Base-by-base conservation (phyloP, 2,113 vertebrate genomes). In the Eulemur macaco region DNA sequence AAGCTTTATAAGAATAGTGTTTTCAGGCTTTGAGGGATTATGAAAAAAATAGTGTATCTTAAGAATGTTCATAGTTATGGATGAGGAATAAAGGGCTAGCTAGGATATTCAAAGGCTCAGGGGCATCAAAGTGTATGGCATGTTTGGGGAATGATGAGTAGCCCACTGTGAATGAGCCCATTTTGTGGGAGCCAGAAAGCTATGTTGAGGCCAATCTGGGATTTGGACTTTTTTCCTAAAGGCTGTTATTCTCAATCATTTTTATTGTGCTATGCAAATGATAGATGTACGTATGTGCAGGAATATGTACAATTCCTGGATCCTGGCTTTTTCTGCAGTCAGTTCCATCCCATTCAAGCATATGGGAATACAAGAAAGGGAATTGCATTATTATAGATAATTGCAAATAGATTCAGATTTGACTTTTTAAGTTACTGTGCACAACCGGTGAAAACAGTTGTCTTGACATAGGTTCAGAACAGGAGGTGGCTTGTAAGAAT, bases 391-490 rank as follows among this genome's bases (percentile, higher is more conserved):
- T 86, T 74, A 71, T 25, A 86, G 66, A 60, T 56, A 76, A 94
- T 83, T 88, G 52, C 39, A 85, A 52, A 89, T 10, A 94, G 56
- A 64, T 64, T 60, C 47, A 80, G 73, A 74, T 64, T 95, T 95
- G 54, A 83, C 78, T 97, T 63, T 82, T 92, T 34, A 37, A 84
- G 76, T 90, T 90, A 71, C 56, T 95, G 47, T 78, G 31, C 52
- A 85, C 60, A 95, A 63, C 29, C 86, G 60, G 20, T 95, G 29
- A 91, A 91, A 89, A 86, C 45, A 82, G 54, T 77, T 91, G 82
- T 90, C 64, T 86, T 87, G 91, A 73, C 86, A 76, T 18, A 91
- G 85, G 37, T 87, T 86, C 50, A 78, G 52, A 90, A 89, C 58
- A 81, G 64, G 58, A 91, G 84, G 80, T 83, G 64, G 74, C 71